Evolutionary conservation across 2,113 vertebrate species (phyloP).

Genomic region (Polypterus bichir): DNA sequence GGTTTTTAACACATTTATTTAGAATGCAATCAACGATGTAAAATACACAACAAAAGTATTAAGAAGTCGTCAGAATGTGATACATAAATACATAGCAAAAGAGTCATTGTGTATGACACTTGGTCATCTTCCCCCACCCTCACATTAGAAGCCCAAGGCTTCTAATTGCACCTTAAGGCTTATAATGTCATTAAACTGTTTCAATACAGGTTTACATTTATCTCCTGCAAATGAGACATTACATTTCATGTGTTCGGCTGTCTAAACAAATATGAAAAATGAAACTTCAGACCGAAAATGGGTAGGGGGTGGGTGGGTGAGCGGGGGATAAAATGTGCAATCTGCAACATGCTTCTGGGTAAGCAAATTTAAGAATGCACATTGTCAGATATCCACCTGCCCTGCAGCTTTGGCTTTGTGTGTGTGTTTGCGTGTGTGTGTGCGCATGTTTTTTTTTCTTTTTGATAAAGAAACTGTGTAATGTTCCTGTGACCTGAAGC

Average conservation of each 20-base stretch:
- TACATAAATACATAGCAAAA: no score
- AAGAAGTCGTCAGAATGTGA: no score
- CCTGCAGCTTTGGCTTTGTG: slow-evolving; percentile 35
- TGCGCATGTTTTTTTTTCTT: not conserved
- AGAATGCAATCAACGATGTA: no score
- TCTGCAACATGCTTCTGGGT: slow-evolving; percentile 39
- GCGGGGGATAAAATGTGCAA: slow-evolving; percentile 37
- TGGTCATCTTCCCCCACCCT: no score
- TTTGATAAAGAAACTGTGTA: slow-evolving; percentile 14
- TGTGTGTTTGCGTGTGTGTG: no score
- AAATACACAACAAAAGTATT: no score
- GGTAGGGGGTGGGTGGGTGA: slow-evolving; percentile 4
- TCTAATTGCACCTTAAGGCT: no score
- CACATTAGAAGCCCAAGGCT: no score
- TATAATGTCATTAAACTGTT: slow-evolving; percentile 22
- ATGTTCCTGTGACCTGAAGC: slow-evolving; percentile 24
- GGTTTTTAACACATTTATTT: no score
- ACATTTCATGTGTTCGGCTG: slow-evolving; percentile 25
- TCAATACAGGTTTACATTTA: slow-evolving; percentile 23
- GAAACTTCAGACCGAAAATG: slow-evolving; percentile 8
- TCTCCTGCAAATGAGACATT: slow-evolving; percentile 16
- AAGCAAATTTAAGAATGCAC: slow-evolving; percentile 44
- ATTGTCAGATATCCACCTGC: slow-evolving; percentile 40
- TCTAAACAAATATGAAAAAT: slow-evolving; percentile 44
- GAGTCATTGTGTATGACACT: no score